Percentiles rank a stretch among this genome's conserved stretches.
Conservation (phyloP, 2,888 invertebrate genomes). For the Drosophila basisetae region DNA sequence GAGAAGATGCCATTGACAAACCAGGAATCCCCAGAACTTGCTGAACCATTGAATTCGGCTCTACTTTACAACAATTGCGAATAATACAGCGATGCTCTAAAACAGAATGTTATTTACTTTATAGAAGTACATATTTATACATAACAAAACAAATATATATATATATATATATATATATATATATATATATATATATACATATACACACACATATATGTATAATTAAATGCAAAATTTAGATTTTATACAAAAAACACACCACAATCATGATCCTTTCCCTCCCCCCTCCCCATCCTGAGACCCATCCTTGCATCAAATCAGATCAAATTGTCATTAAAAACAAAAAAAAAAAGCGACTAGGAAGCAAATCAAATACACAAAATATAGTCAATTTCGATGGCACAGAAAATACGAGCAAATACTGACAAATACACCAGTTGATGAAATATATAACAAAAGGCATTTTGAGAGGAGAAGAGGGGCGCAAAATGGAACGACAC, state of each 20-base stretch:
- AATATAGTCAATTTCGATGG: conserved; percentile 72
- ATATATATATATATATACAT: conserved; percentile 8
- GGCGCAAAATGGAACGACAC: conserved; percentile 53
- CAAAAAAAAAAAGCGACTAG: conserved; percentile 28
- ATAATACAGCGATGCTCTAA: conserved; percentile 55
- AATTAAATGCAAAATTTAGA: conserved; percentile 71
- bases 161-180: conserved; percentile 18
- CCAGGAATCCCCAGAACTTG: conserved; percentile 45
- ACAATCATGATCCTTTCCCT: conserved; percentile 34
- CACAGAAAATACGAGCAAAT: conserved; percentile 62
- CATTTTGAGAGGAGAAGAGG: conserved; percentile 47
- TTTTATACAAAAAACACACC: conserved; percentile 69
- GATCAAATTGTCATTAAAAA: conserved; percentile 36
- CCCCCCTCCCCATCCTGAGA: not conserved
- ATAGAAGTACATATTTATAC: conserved; percentile 66
- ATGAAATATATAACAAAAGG: conserved; percentile 35
- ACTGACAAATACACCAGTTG: conserved; percentile 54
- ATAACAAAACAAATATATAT: conserved; percentile 2
- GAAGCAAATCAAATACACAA: conserved; percentile 65
- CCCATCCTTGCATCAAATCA: conserved; percentile 29
- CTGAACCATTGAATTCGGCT: conserved; percentile 49
- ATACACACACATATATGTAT: conserved; percentile 21
- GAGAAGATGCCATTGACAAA: conserved; percentile 41
- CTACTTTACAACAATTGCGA: conserved; percentile 54
- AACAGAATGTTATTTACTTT: conserved; percentile 77